Evolutionary conservation across 2,113 vertebrate genomes (phyloP).

Genomic region (Cololabis saira): DNA sequence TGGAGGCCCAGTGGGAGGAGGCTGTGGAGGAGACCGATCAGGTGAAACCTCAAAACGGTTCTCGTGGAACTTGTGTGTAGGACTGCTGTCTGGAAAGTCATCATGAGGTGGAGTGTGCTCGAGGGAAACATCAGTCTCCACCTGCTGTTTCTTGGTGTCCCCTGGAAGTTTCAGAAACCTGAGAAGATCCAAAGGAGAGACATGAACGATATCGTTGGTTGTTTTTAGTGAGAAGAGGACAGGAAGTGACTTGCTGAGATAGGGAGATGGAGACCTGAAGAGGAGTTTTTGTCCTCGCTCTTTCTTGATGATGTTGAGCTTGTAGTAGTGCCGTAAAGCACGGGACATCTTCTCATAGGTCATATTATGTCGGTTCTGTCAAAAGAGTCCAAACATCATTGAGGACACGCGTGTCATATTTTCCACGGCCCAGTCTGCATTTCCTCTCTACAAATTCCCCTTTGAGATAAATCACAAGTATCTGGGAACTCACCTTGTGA

Average conservation of each 20-base stretch:
- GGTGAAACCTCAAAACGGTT: constrained; percentile 79
- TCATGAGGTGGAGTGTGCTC: constrained; percentile 55
- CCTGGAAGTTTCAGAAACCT: constrained; percentile 90
- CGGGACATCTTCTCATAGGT: constrained; percentile 96
- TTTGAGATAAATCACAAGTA: background rate
- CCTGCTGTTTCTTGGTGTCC: constrained; percentile 72
- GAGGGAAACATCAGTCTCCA: constrained; percentile 68
- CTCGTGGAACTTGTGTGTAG: constrained; percentile 70
- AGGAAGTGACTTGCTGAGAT: background rate
- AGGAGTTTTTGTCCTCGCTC: constrained; percentile 91
- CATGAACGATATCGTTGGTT: background rate
- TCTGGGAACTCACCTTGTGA: constrained; percentile 86
- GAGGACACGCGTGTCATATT: background rate
- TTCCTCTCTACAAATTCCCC: background rate
- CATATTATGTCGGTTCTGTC: constrained; percentile 90
- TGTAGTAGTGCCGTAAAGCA: constrained; percentile 92
- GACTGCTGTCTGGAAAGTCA: constrained; percentile 67
- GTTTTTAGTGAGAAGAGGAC: background rate
- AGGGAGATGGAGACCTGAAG: constrained; percentile 82
- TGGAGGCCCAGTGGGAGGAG: constrained; percentile 21
- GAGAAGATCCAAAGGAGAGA: background rate
- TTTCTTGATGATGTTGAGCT: constrained; percentile 94
- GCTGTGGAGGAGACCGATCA: constrained; percentile 58
- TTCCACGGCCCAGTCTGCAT: background rate
- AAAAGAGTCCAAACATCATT: constrained; percentile 1